Evolutionary conservation across 2,888 invertebrate species (phyloP), one percentile per base, ranked within the genome.

Genomic region (Agrochola lychnidis): DNA sequence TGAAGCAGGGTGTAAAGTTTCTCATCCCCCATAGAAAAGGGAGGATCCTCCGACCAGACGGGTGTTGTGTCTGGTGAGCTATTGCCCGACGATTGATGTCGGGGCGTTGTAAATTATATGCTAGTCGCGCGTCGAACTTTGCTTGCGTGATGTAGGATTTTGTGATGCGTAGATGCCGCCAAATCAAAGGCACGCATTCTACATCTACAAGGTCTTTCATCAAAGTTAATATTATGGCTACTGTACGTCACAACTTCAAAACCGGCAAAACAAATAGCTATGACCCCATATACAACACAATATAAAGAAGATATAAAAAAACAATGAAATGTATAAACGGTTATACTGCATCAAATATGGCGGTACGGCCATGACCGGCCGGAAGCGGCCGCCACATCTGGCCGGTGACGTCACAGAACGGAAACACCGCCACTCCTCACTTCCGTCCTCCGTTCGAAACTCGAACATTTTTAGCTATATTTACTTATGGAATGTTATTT

Each of bases 351-450:
- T 83, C 82, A 83, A 87, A 88, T 87, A 87, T 85, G 77, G 82
- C 64, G 78, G 76, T 25, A 69, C 83, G 88, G 77, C 83, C 81
- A 76, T 83, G 88, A 85, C 88, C 84, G 87, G 75, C 90, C 93
- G 94, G 94, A 94, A 91, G 90, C 82, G 88, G 83, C 83, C 86
- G 91, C 89, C 91, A 92, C 94, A 93, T 94, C 93, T 93, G 94
- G 91, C 89, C 89, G 78, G 80, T 91, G 91, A 91, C 92, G 92
- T 91, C 90, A 89, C 90, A 75, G 73, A 81, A 87, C 90, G 94
- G 94, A 94, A 90, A 87, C 89, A 87, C 88, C 88, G 88, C 86
- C 90, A 89, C 89, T 89, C 90, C 87, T 87, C 89, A 73, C 88
- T 76, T 86, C 86, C 89, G 84, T 71, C 71, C 71, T 73, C 73